Base-by-base conservation (phyloP, 2,113 vertebrate species). In the Prunella fulvescens region DNA sequence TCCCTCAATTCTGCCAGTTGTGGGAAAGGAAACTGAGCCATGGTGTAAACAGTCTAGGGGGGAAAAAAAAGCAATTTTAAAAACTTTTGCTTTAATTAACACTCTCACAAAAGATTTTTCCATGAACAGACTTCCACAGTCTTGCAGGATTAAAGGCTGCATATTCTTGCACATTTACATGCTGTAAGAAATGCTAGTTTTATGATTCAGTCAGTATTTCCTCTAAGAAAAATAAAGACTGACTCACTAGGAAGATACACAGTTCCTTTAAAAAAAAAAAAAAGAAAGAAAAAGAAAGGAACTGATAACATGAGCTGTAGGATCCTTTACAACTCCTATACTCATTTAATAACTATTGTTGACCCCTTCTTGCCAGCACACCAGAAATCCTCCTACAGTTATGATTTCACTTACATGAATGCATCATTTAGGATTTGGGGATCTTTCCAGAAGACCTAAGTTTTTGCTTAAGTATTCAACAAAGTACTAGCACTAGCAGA, bases 1-100 rank as follows among this genome's bases (percentile, higher is more conserved):
- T 99, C 99, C 84, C 99, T 98, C 89, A 99, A 93, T 97, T 99
- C 99, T 20, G 99, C 98, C 97, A 99, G 95, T 65, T 99, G 99
- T 73, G 99, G 99, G 81, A 99, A 99, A 19, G 99, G 99, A 93
- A 99, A 99, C 25, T 98, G 98, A 19, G 99, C 99, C 98, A 99
- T 99, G 74, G 99, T 98, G 96, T 99, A 99, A 91, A 99, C 99
- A 26, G 98, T 99, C 99, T 99, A 94, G 9, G 66, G 18, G 0
- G 0, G 0, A 10, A 66, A 29, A 86, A 83, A 85, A 85, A 65
- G 4, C n/a, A 78, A 51, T 8, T 80, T 96, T 86, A 76, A 83
- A 92, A 88, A 64, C 3, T 14, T 24, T 78, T 10, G 1, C 29
- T 83, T 91, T 42, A 78, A 78, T 29, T 28, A 64, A 51, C 22